Evolutionary conservation across 2,888 invertebrate species (phyloP).

Genomic region (Erannis defoliaria): DNA sequence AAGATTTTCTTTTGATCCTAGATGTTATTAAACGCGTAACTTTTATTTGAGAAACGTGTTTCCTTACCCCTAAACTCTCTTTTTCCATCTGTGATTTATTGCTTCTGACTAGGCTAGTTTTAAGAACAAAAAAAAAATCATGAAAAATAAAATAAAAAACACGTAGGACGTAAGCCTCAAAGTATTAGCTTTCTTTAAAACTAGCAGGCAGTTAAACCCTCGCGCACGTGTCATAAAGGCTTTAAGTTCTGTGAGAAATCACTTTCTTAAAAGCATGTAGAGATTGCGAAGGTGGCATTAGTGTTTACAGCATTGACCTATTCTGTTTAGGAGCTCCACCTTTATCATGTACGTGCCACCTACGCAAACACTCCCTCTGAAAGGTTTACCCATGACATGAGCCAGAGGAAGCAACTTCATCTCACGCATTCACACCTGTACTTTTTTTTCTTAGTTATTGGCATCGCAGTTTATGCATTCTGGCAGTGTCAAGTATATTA

Average conservation of each 20-base stretch:
- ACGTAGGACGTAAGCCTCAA: not conserved
- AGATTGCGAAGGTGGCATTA: conserved; percentile 11
- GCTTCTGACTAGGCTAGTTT: not conserved
- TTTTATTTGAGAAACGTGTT: not conserved
- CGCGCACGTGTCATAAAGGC: not conserved
- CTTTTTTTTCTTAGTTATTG: too few species aligned
- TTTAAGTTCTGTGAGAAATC: conserved; percentile 3
- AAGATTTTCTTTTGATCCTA: not conserved
- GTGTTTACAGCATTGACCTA: conserved; percentile 30
- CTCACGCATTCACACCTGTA: not conserved
- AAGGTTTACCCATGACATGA: conserved; percentile 12
- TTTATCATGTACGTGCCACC: conserved; percentile 25
- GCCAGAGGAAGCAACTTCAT: conserved; percentile 1
- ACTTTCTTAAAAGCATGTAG: conserved; percentile 13
- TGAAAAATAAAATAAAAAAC: too few species aligned
- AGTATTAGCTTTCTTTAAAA: conserved; percentile 1
- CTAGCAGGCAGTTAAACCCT: not conserved
- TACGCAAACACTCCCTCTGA: conserved; percentile 15
- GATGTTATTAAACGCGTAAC: not conserved
- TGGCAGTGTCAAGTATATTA: too few species aligned
- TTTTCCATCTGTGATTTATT: conserved; percentile 1
- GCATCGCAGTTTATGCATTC: too few species aligned
- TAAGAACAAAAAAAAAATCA: too few species aligned
- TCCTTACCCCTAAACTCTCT: not conserved
- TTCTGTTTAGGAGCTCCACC: conserved; percentile 29